A percentile compares a stretch with the other conserved stretches of the same genome.
These are phyloP conservation scores for Hemaris fuciformis DNA, from an alignment of 2,888 invertebrate genomes.

Conservation along the genomic window DNA sequence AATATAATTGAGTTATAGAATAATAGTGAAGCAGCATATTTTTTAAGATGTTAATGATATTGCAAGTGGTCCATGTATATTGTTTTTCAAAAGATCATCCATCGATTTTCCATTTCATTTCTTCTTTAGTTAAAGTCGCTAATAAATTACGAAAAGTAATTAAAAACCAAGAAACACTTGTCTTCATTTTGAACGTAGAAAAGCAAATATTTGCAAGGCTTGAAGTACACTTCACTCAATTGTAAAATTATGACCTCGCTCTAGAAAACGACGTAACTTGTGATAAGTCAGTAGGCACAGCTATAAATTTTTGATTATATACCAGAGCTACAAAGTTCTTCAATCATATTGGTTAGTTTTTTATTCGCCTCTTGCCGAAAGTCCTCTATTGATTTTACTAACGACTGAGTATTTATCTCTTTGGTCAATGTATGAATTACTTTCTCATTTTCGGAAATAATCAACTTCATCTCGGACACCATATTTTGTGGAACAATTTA, in stretches of 20 bases:
- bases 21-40: too few relatives aligned
- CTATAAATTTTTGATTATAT: slow-evolving; percentile 13
- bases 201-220: not conserved
- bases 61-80: too few relatives aligned
- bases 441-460: slow-evolving; percentile 47
- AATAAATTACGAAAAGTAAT: too few relatives aligned
- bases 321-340: slow-evolving; percentile 46
- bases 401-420: slow-evolving; percentile 38
- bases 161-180: not conserved
- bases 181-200: not conserved
- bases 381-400: slow-evolving; percentile 50
- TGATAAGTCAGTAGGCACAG: not conserved
- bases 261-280: not conserved
- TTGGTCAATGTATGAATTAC: slow-evolving; percentile 40
- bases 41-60: too few relatives aligned
- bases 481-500: too few relatives aligned
- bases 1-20: too few relatives aligned
- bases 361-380: slow-evolving; percentile 57
- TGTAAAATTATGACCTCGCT: not conserved
- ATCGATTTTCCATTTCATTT: too few relatives aligned
- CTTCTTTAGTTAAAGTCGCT: too few relatives aligned
- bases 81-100: too few relatives aligned
- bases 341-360: slow-evolving; percentile 54
- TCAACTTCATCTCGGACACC: slow-evolving; percentile 46
- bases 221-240: not conserved